Percentiles rank a stretch among this genome's conserved stretches.
Conservation (phyloP, 1,140 invertebrate species). For the Drosophila auraria region DNA sequence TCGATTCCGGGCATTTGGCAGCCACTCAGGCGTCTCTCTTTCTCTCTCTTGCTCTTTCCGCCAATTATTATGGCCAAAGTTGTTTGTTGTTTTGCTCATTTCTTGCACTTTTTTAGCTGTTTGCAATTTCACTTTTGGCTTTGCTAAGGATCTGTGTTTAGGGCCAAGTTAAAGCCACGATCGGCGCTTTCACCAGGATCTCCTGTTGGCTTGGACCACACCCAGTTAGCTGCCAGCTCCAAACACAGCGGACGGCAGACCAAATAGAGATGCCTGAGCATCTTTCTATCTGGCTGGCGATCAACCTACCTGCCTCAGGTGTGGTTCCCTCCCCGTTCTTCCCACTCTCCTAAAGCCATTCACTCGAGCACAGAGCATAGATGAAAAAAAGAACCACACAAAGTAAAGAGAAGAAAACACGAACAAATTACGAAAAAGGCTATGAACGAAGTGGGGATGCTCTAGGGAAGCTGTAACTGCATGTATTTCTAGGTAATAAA, state of each 20-base stretch:
- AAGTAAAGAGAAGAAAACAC: slow-evolving; percentile 11
- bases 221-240: slow-evolving; percentile 10
- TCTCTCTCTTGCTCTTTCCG: slow-evolving; percentile 44
- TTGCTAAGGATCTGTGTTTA: background rate
- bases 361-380: slow-evolving; percentile 16
- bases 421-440: slow-evolving; percentile 6
- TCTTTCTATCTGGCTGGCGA: slow-evolving; percentile 21
- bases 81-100: slow-evolving; percentile 16
- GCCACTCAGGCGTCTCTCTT: slow-evolving; percentile 67
- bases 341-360: slow-evolving; percentile 5
- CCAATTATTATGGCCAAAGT: slow-evolving; percentile 69
- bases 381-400: slow-evolving; percentile 18
- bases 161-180: slow-evolving; percentile 6
- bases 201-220: slow-evolving; percentile 19
- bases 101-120: slow-evolving; percentile 9
- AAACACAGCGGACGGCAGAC: background rate
- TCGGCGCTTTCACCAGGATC: slow-evolving; percentile 22
- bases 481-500: background rate
- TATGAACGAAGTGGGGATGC: slow-evolving; percentile 7
- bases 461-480: background rate
- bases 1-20: slow-evolving; percentile 51
- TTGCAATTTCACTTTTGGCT: slow-evolving; percentile 47
- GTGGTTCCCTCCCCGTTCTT: background rate
- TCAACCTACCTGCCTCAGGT: slow-evolving; percentile 18
- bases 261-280: slow-evolving; percentile 32